These are phyloP conservation scores for Xenentodon cancila DNA, from an alignment of 2,797 vertebrate genomes.

Conservation along the genomic window DNA sequence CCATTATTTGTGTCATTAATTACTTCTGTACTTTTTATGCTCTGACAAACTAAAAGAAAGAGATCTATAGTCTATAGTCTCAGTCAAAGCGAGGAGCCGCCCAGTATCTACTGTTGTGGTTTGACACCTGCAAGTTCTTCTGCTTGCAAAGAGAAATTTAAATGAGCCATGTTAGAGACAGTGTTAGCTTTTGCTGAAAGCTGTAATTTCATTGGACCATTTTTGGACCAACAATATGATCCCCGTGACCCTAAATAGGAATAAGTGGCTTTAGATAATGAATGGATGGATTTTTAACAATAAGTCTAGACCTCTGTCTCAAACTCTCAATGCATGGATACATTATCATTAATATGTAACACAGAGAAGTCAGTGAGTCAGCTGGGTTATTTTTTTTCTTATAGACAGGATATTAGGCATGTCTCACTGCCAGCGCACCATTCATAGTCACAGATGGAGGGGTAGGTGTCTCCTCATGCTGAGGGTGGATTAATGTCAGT, in stretches of 20 bases:
- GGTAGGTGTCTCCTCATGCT: slow-evolving; percentile 29
- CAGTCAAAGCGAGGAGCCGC: no score
- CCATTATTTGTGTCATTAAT: neutral
- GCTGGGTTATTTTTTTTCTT: slow-evolving; percentile 4
- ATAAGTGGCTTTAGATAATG: no score
- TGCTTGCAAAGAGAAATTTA: no score
- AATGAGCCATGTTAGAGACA: no score
- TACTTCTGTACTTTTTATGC: neutral
- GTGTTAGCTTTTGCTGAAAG: no score
- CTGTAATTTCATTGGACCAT: no score
- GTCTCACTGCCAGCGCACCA: slow-evolving; percentile 20
- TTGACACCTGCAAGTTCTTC: neutral
- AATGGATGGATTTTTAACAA: no score
- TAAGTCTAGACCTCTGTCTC: neutral
- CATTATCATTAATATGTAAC: no score
- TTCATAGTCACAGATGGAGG: slow-evolving; percentile 55
- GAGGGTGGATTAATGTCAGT: slow-evolving; percentile 60
- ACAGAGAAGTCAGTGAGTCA: neutral
- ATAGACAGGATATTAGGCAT: slow-evolving; percentile 14
- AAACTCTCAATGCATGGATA: neutral
- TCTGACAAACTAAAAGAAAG: neutral
- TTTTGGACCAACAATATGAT: no score
- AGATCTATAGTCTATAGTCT: neutral
- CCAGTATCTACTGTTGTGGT: no score
- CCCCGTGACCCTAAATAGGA: no score